Evolutionary conservation across 2,888 invertebrate species (phyloP), one percentile per base, ranked within the genome.

Genomic region (Volucella zonaria): DNA sequence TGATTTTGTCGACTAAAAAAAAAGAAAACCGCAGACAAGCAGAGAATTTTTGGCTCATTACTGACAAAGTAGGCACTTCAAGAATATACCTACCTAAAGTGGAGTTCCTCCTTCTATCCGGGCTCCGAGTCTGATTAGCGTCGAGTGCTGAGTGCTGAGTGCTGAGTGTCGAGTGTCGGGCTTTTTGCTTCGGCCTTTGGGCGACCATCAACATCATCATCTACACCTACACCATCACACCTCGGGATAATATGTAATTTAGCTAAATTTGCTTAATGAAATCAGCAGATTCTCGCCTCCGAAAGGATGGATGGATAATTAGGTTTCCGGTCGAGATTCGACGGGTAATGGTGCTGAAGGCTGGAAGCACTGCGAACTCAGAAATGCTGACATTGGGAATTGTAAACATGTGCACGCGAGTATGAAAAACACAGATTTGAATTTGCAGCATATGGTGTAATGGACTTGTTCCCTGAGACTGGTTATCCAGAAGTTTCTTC

Each of bases 231-330:
- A 31, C 31, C 6, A 31, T 31, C 31, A 31, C 31, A 67, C 71
- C 66, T 76, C 67, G 10, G 71, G 61, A 67, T 77, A 70, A 73
- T 68, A 59, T 59, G 75, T 62, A 73, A 67, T 68, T 67, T 54
- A 77, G 73, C 73, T 77, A 45, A 83, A 75, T 79, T 75, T 76
- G 58, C 67, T 59, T 79, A 66, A 45, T 54, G 75, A 80, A 85
- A 73, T 73, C 67, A 85, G 75, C 75, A 76, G 66, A 71, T 80
- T 83, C 75, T 76, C 62, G 8, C 38, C 45, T 31, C 51, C 42
- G 42, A 59, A 66, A 75, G 75, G 47, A 59, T 64, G 52, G 56
- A 73, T 73, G 73, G 67, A 43, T 64, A 54, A 70, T 75, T 80
- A 58, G 43, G 59, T 45, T 66, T 75, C 31, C n/a, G 61, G 3